Base-by-base conservation (phyloP, 2,888 invertebrate genomes). In the Eledona agricola region DNA sequence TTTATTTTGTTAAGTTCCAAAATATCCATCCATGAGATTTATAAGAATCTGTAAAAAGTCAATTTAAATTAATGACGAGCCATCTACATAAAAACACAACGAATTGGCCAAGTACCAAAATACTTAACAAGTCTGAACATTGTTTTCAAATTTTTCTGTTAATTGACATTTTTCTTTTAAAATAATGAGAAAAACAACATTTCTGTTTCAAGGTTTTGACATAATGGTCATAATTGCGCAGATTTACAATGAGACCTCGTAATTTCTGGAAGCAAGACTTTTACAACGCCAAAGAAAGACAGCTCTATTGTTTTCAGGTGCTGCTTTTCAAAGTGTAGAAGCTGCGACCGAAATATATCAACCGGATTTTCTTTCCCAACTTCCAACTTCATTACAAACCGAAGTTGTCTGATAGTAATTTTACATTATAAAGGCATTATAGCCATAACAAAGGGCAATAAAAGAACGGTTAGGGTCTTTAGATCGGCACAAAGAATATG, bases 11-110 rank as follows among this genome's bases (percentile, higher is more conserved):
- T 75, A 72, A 73, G 73, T 68, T 74, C 75, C 71, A 72, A 70
- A 65, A 76, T 74, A 73, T 76, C 76, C 76, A 76, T 76, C 76
- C 76, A 76, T 76, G 71, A 68, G 72, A 62, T 67, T 66, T 71
- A 66, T 34, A 49, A 63, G 54, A 42, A 63, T 69, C 75, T 75
- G 71, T 38, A 75, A 32, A 40, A 31, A 22, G 11, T 10, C 32
- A 43, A 43, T 31, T 43, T 15, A 43, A 23, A 26, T 31, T 22
- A 17, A 31, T 43, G 15, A 29, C 20, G 19, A 17, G n/a, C 12
- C 31, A 43, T 28, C 40, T 28, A 26, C 38, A 38, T 38, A 25
- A 42, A 42, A 42, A 29, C 42, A 28, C 45, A 34, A 23, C 16
- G 10, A 25, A 16, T 28, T 46, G 46, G 46, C 46, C 26, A 9